Percentiles rank a stretch among this genome's conserved stretches.
These are phyloP conservation scores for Carassius carassius DNA, from an alignment of 2,113 vertebrate genomes.

Conservation along the genomic window DNA sequence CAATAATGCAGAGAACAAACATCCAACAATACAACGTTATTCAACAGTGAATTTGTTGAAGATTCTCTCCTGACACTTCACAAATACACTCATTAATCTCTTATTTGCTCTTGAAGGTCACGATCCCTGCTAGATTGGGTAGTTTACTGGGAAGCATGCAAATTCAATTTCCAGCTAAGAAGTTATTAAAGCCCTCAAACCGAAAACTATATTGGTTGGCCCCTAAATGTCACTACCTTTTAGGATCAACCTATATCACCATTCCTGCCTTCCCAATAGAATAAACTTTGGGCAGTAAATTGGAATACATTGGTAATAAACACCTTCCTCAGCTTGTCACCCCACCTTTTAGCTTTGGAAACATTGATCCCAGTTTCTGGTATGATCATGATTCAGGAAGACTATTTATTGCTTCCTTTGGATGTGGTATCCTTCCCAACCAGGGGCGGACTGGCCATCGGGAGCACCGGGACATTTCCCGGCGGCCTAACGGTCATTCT, in stretches of 20 bases:
- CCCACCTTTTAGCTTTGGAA: background rate
- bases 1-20: background rate
- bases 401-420: background rate
- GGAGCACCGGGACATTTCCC: no score
- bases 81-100: conserved; percentile 28
- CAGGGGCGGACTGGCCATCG: no score
- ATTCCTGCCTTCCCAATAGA: background rate
- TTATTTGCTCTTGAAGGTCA: conserved; percentile 28
- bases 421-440: background rate
- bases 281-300: background rate
- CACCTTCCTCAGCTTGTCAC: background rate
- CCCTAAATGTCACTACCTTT: conserved; percentile 16
- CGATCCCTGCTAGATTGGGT: background rate
- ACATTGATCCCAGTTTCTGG: background rate
- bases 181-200: conserved; percentile 16
- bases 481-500: no score
- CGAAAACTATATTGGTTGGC: conserved; percentile 7
- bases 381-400: background rate
- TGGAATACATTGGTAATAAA: conserved; percentile 6
- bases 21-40: background rate
- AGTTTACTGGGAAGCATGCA: conserved; percentile 21
- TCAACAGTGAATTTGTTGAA: conserved; percentile 3
- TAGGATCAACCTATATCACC: conserved; percentile 23
- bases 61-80: background rate
- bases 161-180: conserved; percentile 13